Percentiles rank a stretch among this genome's conserved stretches.
Evolutionary conservation across 2,888 invertebrate species (phyloP).

Genomic region (Synanthedon formicaeformis): DNA sequence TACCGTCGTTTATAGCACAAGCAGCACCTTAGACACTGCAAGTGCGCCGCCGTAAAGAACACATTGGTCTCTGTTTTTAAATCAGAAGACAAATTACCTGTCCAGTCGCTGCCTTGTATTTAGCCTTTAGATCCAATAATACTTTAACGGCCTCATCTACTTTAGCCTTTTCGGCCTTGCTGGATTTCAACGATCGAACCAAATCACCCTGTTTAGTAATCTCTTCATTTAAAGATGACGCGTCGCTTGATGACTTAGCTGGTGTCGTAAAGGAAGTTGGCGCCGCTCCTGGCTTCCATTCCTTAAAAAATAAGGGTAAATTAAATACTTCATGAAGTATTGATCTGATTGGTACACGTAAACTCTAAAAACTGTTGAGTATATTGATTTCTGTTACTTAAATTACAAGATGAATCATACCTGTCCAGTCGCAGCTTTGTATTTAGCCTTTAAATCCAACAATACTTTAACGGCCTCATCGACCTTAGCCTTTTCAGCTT

Average conservation of each 20-base stretch:
- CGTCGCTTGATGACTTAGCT: conserved; percentile 8
- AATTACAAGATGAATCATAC: conserved; percentile 17
- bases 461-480: no score
- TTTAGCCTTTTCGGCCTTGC: conserved; percentile 63
- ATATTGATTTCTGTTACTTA: background rate
- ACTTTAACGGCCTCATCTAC: conserved; percentile 57
- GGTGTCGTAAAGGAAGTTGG: conserved; percentile 9
- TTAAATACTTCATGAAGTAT: background rate
- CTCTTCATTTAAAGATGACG: conserved; percentile 24
- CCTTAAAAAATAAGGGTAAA: conserved; percentile 1
- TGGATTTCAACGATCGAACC: conserved; percentile 76
- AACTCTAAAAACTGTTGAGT: no score
- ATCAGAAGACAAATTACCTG: conserved; percentile 17
- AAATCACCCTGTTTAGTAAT: conserved; percentile 74
- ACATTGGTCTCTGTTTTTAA: no score
- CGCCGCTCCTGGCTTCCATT: conserved; percentile 29
- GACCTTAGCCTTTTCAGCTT: no score
- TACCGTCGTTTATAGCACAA: no score
- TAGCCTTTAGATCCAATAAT: conserved; percentile 77
- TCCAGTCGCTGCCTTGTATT: conserved; percentile 73
- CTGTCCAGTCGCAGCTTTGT: conserved; percentile 23
- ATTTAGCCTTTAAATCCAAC: no score
- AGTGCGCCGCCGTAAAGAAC: no score
- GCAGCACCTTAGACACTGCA: no score
- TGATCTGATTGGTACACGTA: conserved; percentile 7